These are phyloP conservation scores for Sepioteuthis lessoniana DNA, from an alignment of 2,888 invertebrate genomes.

Conservation along the genomic window DNA sequence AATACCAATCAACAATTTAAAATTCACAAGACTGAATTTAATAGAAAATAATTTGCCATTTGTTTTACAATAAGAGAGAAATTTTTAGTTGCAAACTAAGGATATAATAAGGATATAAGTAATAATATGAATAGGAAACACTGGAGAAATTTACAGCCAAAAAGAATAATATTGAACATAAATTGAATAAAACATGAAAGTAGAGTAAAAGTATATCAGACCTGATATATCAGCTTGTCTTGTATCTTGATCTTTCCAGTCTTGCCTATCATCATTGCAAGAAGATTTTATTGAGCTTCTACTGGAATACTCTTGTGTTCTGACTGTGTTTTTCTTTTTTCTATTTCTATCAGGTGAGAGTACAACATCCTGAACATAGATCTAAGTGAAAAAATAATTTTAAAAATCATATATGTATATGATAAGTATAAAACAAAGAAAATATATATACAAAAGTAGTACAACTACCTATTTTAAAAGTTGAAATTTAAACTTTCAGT, in stretches of 20 bases:
- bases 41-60: background rate
- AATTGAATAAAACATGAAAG: background rate
- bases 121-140: no score
- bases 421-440: background rate
- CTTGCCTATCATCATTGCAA: background rate
- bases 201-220: background rate
- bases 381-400: background rate
- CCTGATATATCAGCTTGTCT: background rate
- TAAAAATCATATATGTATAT: background rate
- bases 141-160: no score
- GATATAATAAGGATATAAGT: no score
- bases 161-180: background rate
- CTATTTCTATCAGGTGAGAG: background rate
- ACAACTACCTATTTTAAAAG: background rate
- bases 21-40: background rate
- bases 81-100: no score
- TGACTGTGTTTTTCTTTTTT: background rate
- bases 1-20: background rate
- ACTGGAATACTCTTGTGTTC: background rate
- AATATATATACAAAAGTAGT: background rate
- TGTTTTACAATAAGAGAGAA: no score
- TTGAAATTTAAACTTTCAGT: background rate
- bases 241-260: background rate
- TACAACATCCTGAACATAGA: background rate
- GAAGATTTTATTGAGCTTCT: background rate